These are phyloP conservation scores for Oreocharis arfaki DNA, from an alignment of 2,113 vertebrate genomes.

Conservation along the genomic window DNA sequence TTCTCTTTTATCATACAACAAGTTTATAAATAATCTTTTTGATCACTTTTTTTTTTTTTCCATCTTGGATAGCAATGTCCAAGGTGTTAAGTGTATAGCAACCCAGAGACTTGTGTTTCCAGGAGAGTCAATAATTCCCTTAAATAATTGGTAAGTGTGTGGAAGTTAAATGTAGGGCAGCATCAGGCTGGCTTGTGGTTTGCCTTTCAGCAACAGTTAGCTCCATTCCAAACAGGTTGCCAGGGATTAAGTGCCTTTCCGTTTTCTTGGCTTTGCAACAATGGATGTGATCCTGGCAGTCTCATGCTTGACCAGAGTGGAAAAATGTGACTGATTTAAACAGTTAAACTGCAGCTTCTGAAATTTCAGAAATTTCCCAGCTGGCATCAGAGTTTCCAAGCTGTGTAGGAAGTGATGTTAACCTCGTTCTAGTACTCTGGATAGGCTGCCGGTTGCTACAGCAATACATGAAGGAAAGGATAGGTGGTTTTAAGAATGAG, in stretches of 20 bases:
- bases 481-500: not conserved
- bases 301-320: not conserved
- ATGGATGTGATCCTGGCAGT: not conserved
- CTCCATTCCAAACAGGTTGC: not conserved
- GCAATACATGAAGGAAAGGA: not conserved
- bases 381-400: not conserved
- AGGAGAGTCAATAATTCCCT: not conserved
- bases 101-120: not conserved
- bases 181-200: not conserved
- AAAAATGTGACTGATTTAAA: not conserved
- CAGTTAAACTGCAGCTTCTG: not conserved
- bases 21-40: not conserved
- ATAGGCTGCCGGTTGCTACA: not conserved
- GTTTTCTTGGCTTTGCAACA: not conserved
- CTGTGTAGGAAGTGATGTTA: not conserved
- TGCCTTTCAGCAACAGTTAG: not conserved
- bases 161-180: not conserved
- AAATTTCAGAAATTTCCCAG: not conserved
- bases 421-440: not conserved
- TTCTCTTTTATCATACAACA: not conserved
- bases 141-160: not conserved
- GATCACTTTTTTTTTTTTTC: not conserved
- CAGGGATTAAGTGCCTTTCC: not conserved
- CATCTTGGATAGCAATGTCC: not conserved
- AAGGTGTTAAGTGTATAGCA: not conserved